Base-by-base conservation (phyloP, 2,113 vertebrate genomes). In the Pontoporia blainvillei region DNA sequence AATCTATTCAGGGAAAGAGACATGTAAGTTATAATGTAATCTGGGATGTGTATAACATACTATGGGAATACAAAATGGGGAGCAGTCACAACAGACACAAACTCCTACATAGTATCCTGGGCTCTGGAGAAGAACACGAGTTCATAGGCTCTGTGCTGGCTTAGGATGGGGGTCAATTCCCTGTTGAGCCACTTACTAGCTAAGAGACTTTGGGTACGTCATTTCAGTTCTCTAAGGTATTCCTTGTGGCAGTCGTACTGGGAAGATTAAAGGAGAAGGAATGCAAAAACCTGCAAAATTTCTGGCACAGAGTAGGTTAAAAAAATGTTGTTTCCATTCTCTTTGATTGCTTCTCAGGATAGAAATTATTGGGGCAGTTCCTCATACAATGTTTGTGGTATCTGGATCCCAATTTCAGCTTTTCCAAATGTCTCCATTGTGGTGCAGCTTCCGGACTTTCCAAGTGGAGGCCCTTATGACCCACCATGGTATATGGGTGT, bases 401-500 rank as follows among this genome's bases (percentile, higher is more conserved):
- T 78, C 46, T 64, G 54, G 31, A 85, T 13, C 27, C 11, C 36
- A 52, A 44, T 8, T 5, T 20, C 54, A 62, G 1, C 15, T 4
- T 67, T 39, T 83, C 59, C 20, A 75, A 39, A 59, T 27, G 7
- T 49, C 31, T 61, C 67, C 20, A 0, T 61, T 64, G 36, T 8
- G 31, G 14, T 21, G n/a, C 85, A 31, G 13, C 10, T 84, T 79
- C 72, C 66, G 12, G 46, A 36, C 27, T 75, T 11, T 49, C 25
- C 36, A 54, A 7, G 39, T 27, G 36, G 25, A 64, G 1, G 13
- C 0, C 8, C 23, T 78, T 7, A 7, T 36, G 39, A 76, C 44
- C 29, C 69, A 34, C 13, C 3, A 4, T 13, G 15, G 14, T 5
- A 9, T 14, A n/a, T 27, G 1, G 46, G 1, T 36, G 3, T 39